Base-by-base conservation (phyloP, 2,113 vertebrate genomes). In the Brachypodius melanocephalos region DNA sequence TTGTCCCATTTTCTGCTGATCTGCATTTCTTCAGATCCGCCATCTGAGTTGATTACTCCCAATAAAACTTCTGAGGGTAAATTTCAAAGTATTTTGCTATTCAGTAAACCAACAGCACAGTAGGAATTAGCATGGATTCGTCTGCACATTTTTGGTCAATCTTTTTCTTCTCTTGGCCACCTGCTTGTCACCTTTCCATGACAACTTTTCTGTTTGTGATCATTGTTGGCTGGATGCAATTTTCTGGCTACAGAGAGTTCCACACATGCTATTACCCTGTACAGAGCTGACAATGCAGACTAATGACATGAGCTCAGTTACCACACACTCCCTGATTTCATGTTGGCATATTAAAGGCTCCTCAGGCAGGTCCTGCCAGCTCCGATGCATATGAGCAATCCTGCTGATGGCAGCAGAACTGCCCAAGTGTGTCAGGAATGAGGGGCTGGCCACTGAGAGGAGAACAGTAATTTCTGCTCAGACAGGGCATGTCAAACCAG, bases 401-500 rank as follows among this genome's bases (percentile, higher is more conserved):
- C 40, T 58, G 68, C 85, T 83, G 88, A 55, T 51, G 49, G 43
- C 63, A 57, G 74, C 82, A 93, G 52, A 89, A n/a, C 86, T 92
- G 76, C 59, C 31, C 92, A 68, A 55, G 36, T 74, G 68, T 81
- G 52, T 38, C 36, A 83, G 65, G 43, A 71, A 59, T 32, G 90
- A 67, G 36, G 43, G 16, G 28, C 85, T 84, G 85, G 65, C 57
- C 79, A 48, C 72, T 46, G 34, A 43, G 43, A 52, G 80, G 54
- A 40, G 75, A 94, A 34, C 3, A 86, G 75, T 26, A 46, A 71
- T 89, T 91, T 81, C 73, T 88, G 42, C 73, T 90, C 68, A 86
- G 76, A 74, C 55, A 74, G 63, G 51, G n/a, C 80, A 71, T 32
- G 90, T 96, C 94, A 93, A 85, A 93, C 87, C 90, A 67, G 95